Evolutionary conservation across 2,113 vertebrate species (phyloP), one percentile per base, ranked within the genome.

Genomic region (Microtus pennsylvanicus): DNA sequence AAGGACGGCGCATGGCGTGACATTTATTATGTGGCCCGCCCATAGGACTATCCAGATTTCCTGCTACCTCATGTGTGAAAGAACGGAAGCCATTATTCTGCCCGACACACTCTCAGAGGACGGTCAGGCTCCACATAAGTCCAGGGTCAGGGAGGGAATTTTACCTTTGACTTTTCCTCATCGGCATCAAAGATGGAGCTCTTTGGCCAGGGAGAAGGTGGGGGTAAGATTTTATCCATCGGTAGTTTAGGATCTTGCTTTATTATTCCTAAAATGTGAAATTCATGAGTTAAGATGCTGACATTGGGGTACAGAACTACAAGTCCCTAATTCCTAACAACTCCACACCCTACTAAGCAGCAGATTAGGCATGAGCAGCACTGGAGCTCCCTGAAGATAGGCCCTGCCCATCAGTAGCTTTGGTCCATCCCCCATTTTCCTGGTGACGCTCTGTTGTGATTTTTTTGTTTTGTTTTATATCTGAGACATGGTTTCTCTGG

Each of bases 81-180:
- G 21, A 17, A 69, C 35, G 11, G 30, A 72, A 45, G 19, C 35
- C 87, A 74, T 7, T 26, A 19, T 45, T 13, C 47, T 45, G 5
- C 65, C 69, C 21, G 58, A 22, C 82, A 70, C 1, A 1, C 52
- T 33, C 38, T 26, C 89, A 87, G n/a, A 81, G 35, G 61, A 52
- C 19, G 14, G n/a, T 42, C 76, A 45, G 45, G 45, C 45, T 45
- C 45, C 45, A 45, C 45, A 45, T 45, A 45, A 45, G 45, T 45
- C 45, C 45, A 45, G 45, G 14, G n/a, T 42, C 76, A 38, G 33
- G 5, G 12, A 90, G 63, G 38, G 22, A 12, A n/a, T 45, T 86
- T 98, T 97, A 99, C 99, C 98, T 99, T 98, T n/a, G 99, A 99
- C 96, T 99, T 99, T 72, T 99, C 99, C 95, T 99, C 99, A 90